Base-by-base conservation (phyloP, 2,113 vertebrate genomes). In the Rana temporaria region DNA sequence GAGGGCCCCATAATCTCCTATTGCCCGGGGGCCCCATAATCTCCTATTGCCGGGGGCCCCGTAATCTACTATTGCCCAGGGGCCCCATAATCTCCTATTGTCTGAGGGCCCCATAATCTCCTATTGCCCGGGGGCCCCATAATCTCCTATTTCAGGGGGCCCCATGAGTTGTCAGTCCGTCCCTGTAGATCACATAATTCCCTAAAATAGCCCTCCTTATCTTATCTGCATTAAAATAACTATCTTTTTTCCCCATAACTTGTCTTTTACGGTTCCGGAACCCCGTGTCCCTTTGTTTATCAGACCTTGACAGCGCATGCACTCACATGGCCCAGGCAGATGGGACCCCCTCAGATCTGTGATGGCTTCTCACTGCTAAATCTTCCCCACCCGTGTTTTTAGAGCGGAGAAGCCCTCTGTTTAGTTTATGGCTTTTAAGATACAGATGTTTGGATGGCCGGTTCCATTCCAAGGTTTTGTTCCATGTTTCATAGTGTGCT, bases 381-480 rank as follows among this genome's bases (percentile, higher is more conserved):
- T 22, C 72, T 42, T 34, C 22, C 42, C 65, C 66, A 34, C 4
- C 34, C 5, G 19, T 48, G 65, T 60, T 56, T 22, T 74, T 60
- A 82, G n/a, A 74, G 56, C 53, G 68, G 52, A 62, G 53, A 81
- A 42, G 34, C n/a, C n/a, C 79, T 63, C 7, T 82, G 80, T 82
- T 74, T 74, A 67, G 80, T 63, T 82, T 82, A 73, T 16, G 22
- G 60, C 69, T 82, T 72, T 73, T 57, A 74, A 42, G 30, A 82
- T 75, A 20, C 80, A 75, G 71, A 71, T 82, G 80, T 75, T 82
- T 75, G 60, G 62, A 69, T 14, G 71, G 42, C 65, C 22, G 53
- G 62, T 34, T 56, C 16, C 26, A 56, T 32, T 72, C 60, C 67
- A 38, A 48, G 15, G 82, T 81, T 81, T 60, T 34, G 26, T 53